A percentile compares a stretch with the other conserved stretches of the same genome.
Conservation (phyloP, 2,888 invertebrate genomes). For the Myopa testacea region DNA sequence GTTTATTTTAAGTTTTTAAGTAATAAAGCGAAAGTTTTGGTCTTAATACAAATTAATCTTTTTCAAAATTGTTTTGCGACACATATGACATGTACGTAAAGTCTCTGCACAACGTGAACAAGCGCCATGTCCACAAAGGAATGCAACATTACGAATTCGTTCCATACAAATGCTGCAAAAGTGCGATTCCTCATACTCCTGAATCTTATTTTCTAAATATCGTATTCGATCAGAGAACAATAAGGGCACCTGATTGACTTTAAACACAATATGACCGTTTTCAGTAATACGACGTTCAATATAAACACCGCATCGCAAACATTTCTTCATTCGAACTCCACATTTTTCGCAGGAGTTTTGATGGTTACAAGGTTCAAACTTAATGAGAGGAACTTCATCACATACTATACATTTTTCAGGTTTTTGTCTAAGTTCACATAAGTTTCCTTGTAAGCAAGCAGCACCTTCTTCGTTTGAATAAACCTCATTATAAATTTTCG, state of each 20-base stretch:
- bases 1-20: too few species aligned
- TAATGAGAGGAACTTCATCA: conserved; percentile 75
- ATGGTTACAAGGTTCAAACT: conserved; percentile 81
- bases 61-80: conserved; percentile 68
- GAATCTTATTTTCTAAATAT: conserved; percentile 80
- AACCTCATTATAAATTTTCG: neutral
- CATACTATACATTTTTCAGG: conserved; percentile 77
- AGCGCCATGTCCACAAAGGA: conserved; percentile 89
- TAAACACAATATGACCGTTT: conserved; percentile 70
- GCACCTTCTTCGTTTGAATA: conserved; percentile 19
- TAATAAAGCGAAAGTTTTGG: neutral
- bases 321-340: conserved; percentile 81
- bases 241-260: conserved; percentile 69
- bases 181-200: conserved; percentile 87
- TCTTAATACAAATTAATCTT: conserved; percentile 67
- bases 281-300: conserved; percentile 72
- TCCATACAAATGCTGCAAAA: conserved; percentile 92
- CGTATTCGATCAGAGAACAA: conserved; percentile 76
- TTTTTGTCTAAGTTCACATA: conserved; percentile 49
- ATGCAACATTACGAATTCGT: conserved; percentile 82
- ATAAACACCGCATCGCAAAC: conserved; percentile 75
- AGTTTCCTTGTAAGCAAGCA: conserved; percentile 27
- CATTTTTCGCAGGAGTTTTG: conserved; percentile 81
- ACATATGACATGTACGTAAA: conserved; percentile 86
- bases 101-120: conserved; percentile 86